Evolutionary conservation across 2,113 vertebrate species (phyloP).

Genomic region (Halcyon senegalensis): DNA sequence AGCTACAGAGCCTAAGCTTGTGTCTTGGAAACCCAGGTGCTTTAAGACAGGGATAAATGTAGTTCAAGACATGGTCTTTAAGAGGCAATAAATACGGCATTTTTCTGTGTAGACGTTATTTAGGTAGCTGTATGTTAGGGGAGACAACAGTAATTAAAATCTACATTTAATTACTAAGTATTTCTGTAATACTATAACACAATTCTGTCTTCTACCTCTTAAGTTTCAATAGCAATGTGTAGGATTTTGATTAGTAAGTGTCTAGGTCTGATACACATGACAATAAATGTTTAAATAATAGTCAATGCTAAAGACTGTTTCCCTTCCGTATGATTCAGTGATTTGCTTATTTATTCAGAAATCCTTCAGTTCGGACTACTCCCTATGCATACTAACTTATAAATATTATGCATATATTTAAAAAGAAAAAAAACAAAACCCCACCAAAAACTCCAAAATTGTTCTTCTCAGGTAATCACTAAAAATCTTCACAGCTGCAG

Average conservation of each 20-base stretch:
- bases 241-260: neutral
- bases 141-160: neutral
- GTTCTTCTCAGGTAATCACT: neutral
- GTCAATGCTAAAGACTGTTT: neutral
- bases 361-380: neutral
- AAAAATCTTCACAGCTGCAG: neutral
- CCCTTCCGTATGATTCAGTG: neutral
- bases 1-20: neutral
- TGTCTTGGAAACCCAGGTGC: neutral
- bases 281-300: neutral
- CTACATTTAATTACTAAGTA: neutral
- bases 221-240: neutral
- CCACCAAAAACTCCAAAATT: neutral
- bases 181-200: neutral
- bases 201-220: neutral
- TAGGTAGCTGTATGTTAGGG: neutral
- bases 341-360: neutral
- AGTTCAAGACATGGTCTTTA: neutral
- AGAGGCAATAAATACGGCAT: neutral
- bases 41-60: neutral
- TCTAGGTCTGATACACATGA: neutral
- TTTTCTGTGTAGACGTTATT: neutral
- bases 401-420: neutral
- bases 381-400: neutral
- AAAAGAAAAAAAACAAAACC: neutral